A percentile compares a stretch with the other conserved stretches of the same genome.
phyloP scores from a whole-genome alignment of 1,140 invertebrate genomes.

The Vanessa atalanta region DNA sequence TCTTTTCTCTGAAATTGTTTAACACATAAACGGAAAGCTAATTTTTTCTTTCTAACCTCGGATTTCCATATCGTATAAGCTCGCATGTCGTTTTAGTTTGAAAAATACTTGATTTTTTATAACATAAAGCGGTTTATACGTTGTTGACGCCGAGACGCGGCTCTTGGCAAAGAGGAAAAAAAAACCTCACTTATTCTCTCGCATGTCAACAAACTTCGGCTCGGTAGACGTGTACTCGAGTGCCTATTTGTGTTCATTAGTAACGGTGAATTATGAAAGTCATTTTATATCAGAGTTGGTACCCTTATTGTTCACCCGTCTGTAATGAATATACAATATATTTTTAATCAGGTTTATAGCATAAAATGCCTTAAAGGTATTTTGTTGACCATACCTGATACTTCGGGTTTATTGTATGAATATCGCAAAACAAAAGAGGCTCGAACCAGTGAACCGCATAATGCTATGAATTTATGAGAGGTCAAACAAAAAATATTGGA shows the following conservation, averaged over 20 bases:
- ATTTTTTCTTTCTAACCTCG: constrained; percentile 32
- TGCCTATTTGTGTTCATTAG: constrained; percentile 53
- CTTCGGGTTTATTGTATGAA: constrained; percentile 6
- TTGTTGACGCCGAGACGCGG: constrained; percentile 47
- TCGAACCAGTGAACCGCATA: constrained; percentile 27
- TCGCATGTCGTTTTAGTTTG: constrained; percentile 47
- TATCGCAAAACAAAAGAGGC: constrained; percentile 19
- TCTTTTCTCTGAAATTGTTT: too few species aligned
- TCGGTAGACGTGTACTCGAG: constrained; percentile 40
- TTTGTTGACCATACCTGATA: neutral
- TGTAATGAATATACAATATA: constrained; percentile 13
- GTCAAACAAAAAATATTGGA: constrained; percentile 17
- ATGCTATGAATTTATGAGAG: constrained; percentile 19
- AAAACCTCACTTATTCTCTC: constrained; percentile 40
- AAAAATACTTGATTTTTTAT: constrained; percentile 59
- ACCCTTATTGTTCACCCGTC: constrained; percentile 14
- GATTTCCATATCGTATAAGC: constrained; percentile 49
- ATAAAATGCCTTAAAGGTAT: constrained; percentile 13
- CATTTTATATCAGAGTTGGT: constrained; percentile 18
- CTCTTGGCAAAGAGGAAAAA: constrained; percentile 45
- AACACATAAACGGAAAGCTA: neutral
- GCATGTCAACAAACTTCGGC: constrained; percentile 55
- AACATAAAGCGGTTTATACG: constrained; percentile 59
- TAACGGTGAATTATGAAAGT: constrained; percentile 48
- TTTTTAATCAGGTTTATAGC: neutral